Base-by-base conservation (phyloP, 2,113 vertebrate genomes). In the Prionailurus bengalensis region DNA sequence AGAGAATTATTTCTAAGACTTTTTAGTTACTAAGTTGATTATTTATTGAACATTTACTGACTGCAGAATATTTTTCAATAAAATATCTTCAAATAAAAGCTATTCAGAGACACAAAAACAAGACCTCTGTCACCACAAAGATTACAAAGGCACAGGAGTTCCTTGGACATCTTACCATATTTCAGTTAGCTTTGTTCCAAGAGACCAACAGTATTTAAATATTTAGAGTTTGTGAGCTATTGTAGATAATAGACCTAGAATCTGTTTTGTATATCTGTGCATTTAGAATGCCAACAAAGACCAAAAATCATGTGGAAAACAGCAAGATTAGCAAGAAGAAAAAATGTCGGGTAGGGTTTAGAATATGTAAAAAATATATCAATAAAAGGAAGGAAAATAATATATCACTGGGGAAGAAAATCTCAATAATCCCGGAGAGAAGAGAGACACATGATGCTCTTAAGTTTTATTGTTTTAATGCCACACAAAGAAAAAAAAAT, bases 71-170 rank as follows among this genome's bases (percentile, higher is more conserved):
- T 17, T 79, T 89, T 91, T 95, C 11, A 94, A 45, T 85, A 89
- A 93, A 39, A 79, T 71, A 84, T 19, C 27, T 74, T 78, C 84
- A n/a, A 87, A 3, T 80, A 92, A 86, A 94, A 97, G 23, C 55
- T 90, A 33, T 25, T 51, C n/a, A 94, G 17, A 94, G 39, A 51
- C 61, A 94, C 0, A 14, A 82, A 90, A 27, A 51, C 45, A 89
- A 21, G 16, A 66, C 25, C 42, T 89, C 19, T n/a, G 31, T 71
- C 48, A 76, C 68, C 19, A 89, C 73, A 15, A 13, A 87, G 11
- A 70, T 39, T 55, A 66, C 19, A 94, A 73, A 74, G 76, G 1
- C 39, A 68, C 5, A 29, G 2, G 27, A 79, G 21, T 27, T 79
- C 12, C 29, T 68, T 68, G 70, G 7, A 73, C 23, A 90, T 66